Percentiles rank a stretch among this genome's conserved stretches.
These are phyloP conservation scores for Atopsyche davidsoni DNA, from an alignment of 1,140 invertebrate genomes.

Conservation along the genomic window DNA sequence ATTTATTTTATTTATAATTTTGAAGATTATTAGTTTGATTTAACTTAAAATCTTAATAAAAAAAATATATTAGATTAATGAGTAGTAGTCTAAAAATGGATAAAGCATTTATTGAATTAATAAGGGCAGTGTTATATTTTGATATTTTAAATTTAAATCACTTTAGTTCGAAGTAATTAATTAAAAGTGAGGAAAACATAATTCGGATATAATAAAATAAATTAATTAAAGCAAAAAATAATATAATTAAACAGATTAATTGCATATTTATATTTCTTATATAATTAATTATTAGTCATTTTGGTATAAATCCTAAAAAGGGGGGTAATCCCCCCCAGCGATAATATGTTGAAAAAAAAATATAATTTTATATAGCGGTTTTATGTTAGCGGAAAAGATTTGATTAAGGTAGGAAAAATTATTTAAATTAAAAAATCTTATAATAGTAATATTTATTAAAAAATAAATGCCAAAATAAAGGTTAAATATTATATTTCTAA, in stretches of 20 bases:
- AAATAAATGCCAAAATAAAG: constrained; percentile 43
- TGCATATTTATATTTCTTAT: constrained; percentile 39
- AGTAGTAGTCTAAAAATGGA: neutral
- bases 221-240: constrained; percentile 44
- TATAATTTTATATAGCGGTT: constrained; percentile 38
- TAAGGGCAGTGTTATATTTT: constrained; percentile 32
- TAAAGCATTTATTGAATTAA: constrained; percentile 37
- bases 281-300: constrained; percentile 48
- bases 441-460: constrained; percentile 38
- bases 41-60: constrained; percentile 51
- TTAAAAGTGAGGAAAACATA: constrained; percentile 38
- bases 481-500: constrained; percentile 39
- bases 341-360: constrained; percentile 45
- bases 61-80: constrained; percentile 34
- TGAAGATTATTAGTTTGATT: constrained; percentile 53
- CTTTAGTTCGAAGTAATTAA: constrained; percentile 40
- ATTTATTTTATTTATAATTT: constrained; percentile 49
- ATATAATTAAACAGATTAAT: constrained; percentile 38
- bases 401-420: constrained; percentile 45
- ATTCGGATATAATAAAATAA: constrained; percentile 45
- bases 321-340: constrained; percentile 48
- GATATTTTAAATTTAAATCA: constrained; percentile 23
- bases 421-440: constrained; percentile 39
- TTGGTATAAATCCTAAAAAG: constrained; percentile 50
- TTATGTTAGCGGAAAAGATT: constrained; percentile 39